phyloP scores from a whole-genome alignment of 2,888 invertebrate genomes.

The Seira sanloemensis region DNA sequence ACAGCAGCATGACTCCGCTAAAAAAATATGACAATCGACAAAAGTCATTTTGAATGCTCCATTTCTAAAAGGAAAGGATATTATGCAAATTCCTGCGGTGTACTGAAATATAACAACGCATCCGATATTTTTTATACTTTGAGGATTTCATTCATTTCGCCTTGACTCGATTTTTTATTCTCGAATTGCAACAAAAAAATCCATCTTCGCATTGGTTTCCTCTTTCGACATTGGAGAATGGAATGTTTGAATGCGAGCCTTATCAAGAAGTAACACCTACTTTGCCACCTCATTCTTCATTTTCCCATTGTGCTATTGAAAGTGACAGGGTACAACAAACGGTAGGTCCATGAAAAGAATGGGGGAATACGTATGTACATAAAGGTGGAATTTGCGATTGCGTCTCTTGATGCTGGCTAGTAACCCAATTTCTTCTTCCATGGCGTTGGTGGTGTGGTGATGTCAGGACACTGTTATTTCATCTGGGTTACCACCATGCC shows the following conservation, averaged over 20 bases:
- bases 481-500: not conserved
- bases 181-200: slow-evolving; percentile 10
- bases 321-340: slow-evolving; percentile 14
- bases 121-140: too few species aligned
- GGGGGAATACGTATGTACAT: not conserved
- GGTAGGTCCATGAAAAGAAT: slow-evolving; percentile 2
- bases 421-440: not conserved
- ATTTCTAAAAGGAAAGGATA: too few species aligned
- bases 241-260: slow-evolving; percentile 27
- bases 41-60: slow-evolving; percentile 3
- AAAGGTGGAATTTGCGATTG: slow-evolving; percentile 9
- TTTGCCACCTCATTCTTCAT: slow-evolving; percentile 11
- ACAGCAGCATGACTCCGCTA: not conserved
- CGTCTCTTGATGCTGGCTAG: slow-evolving; percentile 1
- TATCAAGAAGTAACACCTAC: slow-evolving; percentile 19
- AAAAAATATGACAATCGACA: slow-evolving; percentile 19
- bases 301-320: slow-evolving; percentile 11
- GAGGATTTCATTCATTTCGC: not conserved
- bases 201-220: not conserved
- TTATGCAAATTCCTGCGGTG: slow-evolving; percentile 5
- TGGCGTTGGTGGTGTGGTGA: not conserved
- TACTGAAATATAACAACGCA: not conserved
- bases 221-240: not conserved
- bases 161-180: too few species aligned
- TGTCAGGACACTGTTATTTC: slow-evolving; percentile 7